Percentiles rank a stretch among this genome's conserved stretches.
Conservation (phyloP, 2,888 invertebrate genomes). For the Hyalella azteca region DNA sequence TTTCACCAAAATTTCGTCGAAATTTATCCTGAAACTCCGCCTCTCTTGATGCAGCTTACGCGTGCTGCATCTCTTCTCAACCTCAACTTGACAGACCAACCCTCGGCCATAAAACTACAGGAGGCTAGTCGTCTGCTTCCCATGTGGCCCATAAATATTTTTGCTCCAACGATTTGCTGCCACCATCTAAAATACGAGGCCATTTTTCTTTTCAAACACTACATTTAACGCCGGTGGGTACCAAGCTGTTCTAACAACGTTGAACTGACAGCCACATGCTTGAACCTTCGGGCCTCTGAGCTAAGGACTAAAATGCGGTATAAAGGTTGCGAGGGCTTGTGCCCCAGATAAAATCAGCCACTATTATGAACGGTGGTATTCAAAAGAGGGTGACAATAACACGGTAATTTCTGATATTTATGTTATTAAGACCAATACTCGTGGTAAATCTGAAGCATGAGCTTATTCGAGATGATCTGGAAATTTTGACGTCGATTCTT, state of each 20-base stretch:
- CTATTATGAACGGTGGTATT: conserved; percentile 54
- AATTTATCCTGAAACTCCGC: neutral
- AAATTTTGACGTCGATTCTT: neutral
- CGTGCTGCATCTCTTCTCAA: conserved; percentile 38
- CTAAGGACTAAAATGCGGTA: conserved; percentile 3
- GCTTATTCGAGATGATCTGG: neutral
- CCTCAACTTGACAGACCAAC: conserved; percentile 47
- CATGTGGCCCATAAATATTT: conserved; percentile 55
- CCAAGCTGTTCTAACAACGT: conserved; percentile 32
- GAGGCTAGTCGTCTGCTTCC: conserved; percentile 48
- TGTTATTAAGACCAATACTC: conserved; percentile 54
- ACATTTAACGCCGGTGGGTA: conserved; percentile 51
- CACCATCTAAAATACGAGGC: conserved; percentile 51
- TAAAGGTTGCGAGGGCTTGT: neutral
- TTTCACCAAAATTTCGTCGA: no score
- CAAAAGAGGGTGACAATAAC: conserved; percentile 55
- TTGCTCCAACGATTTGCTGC: conserved; percentile 56
- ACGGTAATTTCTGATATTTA: conserved; percentile 53
- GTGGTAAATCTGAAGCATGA: conserved; percentile 45
- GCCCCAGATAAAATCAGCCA: conserved; percentile 31
- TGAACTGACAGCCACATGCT: neutral
- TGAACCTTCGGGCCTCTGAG: neutral
- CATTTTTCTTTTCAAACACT: conserved; percentile 56
- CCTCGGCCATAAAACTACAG: conserved; percentile 51
- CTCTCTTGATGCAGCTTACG: neutral